Conservation (phyloP, 2,797 vertebrate genomes). For the Channallabes apus region DNA sequence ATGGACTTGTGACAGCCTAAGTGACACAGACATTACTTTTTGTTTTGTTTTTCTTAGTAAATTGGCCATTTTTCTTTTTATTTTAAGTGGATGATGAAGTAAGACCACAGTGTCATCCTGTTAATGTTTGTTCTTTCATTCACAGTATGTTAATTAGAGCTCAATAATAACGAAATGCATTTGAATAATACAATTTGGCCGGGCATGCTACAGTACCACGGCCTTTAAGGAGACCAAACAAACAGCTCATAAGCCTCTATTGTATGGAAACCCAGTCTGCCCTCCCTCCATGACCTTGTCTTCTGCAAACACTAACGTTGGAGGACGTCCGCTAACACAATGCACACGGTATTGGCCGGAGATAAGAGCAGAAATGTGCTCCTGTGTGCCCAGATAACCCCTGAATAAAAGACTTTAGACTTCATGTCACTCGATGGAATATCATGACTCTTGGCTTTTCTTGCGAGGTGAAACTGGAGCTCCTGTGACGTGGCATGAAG, state of each 20-base stretch:
- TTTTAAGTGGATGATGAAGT: not conserved
- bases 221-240: not conserved
- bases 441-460: slow-evolving; percentile 48
- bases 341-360: slow-evolving; percentile 20
- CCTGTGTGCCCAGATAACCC: slow-evolving; percentile 42
- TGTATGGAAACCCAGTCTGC: not conserved
- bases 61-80: not conserved
- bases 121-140: not conserved
- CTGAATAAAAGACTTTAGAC: slow-evolving; percentile 12
- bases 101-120: not conserved
- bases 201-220: not conserved
- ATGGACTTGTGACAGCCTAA: not conserved
- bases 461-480: slow-evolving; percentile 67
- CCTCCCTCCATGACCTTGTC: slow-evolving; percentile 37
- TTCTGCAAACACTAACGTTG: slow-evolving; percentile 44
- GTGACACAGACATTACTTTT: not conserved
- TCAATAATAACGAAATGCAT: not conserved
- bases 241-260: not conserved
- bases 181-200: not conserved
- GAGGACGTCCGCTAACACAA: slow-evolving; percentile 46
- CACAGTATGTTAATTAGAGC: not conserved
- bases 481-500: slow-evolving; percentile 54
- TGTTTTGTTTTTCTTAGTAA: not conserved
- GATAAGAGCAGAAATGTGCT: slow-evolving; percentile 42
- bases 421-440: slow-evolving; percentile 33